Base-by-base conservation (phyloP, 2,113 vertebrate genomes). In the Mola mola region DNA sequence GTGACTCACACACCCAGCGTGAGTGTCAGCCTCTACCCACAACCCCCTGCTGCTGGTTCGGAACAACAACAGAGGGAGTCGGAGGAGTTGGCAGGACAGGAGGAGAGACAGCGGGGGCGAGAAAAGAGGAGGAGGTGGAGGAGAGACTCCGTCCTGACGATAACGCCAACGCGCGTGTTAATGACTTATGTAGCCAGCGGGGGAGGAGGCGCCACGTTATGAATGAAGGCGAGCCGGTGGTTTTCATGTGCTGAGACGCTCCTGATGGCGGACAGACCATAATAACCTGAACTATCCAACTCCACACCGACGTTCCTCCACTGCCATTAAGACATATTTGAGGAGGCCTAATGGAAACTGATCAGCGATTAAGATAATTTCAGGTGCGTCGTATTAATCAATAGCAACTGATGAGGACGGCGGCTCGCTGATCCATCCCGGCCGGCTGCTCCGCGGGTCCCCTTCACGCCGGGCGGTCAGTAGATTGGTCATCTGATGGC, bases 31-130 rank as follows among this genome's bases (percentile, higher is more conserved):
- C 75, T 78, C 76, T 75, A 87, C 86, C 84, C 87, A 86, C 81
- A 85, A 84, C 83, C 89, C 88, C 89, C 87, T 85, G 87, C 88
- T 86, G 85, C 82, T 83, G 86, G 87, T 87, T 87, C 88, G 86
- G 79, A 82, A 69, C 81, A 83, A 84, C 83, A 87, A 86, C 88
- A 84, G 84, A 69, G 87, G 82, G 83, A 79, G 67, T 73, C 74
- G 61, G 81, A 75, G 73, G 8, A 64, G 46, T 65, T 76, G 75
- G 74, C 72, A 78, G 62, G 61, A 75, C 52, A 46, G 42, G 73
- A 55, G 78, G 75, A 53, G 66, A 72, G 73, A 68, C 67, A 72
- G 78, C 65, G 44, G 75, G 62, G 62, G 76, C 66, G 62, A 74
- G 44, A 76, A 76, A 71, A 69, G 47, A 72, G 37, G 55, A 52